Base-by-base conservation (phyloP, 1,140 invertebrate genomes). In the Cardiocondyla obscurior region DNA sequence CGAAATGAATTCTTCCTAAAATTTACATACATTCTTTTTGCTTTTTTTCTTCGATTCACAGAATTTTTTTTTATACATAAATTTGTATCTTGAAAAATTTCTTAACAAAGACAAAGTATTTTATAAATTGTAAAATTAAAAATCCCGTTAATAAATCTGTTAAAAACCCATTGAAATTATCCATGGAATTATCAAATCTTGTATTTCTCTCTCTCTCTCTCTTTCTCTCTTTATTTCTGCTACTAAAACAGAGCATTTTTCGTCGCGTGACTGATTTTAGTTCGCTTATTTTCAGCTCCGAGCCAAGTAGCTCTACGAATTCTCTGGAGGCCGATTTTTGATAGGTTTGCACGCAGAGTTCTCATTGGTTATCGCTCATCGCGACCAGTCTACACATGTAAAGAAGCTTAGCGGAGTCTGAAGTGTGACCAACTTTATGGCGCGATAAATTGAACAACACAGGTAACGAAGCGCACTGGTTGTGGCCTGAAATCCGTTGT, bases 381-480 rank as follows among this genome's bases (percentile, higher is more conserved):
- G n/a, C n/a, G n/a, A n/a, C n/a, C n/a, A n/a, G n/a, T 39, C 36
- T 39, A 39, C 36, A 0, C 7, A 8, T 39, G 8, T 10, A 39
- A 10, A 39, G 7, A 6, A 39, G 7, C 36, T 39, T 39, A 8
- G 6, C 16, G 16, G 3, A 10, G 7, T 16, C 10, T 86, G 57
- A 74, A 85, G 28, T 44, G 85, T 57, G 69, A 70, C 86, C 84
- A 88, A 84, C 88, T 88, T 86, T 42, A 42, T 84, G 82, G 72
- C 76, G 77, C 69, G 76, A 77, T 69, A 89, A 86, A 89, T 88
- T 86, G 88, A 86, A 90, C 84, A 86, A 33, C 46, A 82, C 53
- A 55, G 16, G 28, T 12, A 46, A 57, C n/a, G 44, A 36, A 86
- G 70, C 14, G 16, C 49, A 81, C 57, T 16, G 44, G 44, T 16